Conservation (phyloP, 2,888 invertebrate species). For the Dione vanillae region DNA sequence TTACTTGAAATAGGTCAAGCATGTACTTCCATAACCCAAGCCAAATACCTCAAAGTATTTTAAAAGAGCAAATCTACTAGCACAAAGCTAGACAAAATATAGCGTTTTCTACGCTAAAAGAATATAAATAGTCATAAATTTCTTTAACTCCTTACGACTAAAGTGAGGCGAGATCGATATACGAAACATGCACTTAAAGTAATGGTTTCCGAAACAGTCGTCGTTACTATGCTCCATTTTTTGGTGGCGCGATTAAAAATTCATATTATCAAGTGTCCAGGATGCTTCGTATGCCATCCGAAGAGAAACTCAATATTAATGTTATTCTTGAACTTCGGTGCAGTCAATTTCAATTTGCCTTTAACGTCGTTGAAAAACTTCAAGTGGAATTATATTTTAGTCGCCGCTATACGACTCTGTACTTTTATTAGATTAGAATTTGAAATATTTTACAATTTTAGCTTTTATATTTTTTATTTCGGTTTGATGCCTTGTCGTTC, state of each 20-base stretch:
- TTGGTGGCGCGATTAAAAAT: constrained; percentile 64
- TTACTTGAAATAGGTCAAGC: constrained; percentile 2
- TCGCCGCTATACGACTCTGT: not conserved
- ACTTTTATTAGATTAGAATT: constrained; percentile 4
- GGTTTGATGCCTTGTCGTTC: not conserved
- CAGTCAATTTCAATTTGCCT: constrained; percentile 55
- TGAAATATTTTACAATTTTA: not conserved
- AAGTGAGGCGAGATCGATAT: constrained; percentile 48
- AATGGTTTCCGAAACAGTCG: constrained; percentile 63
- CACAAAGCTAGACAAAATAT: constrained; percentile 32
- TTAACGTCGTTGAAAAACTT: constrained; percentile 35
- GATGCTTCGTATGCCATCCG: constrained; percentile 48
- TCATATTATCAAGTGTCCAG: constrained; percentile 62
- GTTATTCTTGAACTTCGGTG: constrained; percentile 52
- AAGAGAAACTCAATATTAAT: constrained; percentile 53
- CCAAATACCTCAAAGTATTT: constrained; percentile 7
- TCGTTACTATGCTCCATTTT: constrained; percentile 60
- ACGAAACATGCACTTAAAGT: constrained; percentile 67
- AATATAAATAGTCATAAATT: constrained; percentile 41
- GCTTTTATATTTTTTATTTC: not conserved
- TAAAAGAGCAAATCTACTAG: constrained; percentile 10
- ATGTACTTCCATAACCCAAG: not conserved
- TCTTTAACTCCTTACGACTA: constrained; percentile 46
- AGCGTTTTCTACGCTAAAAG: constrained; percentile 29
- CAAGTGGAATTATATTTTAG: constrained; percentile 20